Conservation (phyloP, 2,888 invertebrate genomes). For the Tholera decimalis region DNA sequence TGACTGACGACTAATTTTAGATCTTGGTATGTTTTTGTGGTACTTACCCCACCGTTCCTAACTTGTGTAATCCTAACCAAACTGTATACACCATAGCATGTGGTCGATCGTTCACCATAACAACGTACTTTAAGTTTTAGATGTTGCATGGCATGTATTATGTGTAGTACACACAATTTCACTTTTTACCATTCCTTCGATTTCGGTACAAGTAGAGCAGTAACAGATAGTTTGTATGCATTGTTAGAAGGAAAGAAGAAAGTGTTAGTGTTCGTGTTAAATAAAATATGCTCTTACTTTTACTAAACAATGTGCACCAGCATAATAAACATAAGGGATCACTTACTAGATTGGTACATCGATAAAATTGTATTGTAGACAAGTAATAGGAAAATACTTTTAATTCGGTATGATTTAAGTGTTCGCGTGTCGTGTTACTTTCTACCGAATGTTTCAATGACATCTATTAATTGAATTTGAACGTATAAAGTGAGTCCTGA, state of each 20-base stretch:
- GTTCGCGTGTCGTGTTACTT: conserved; percentile 53
- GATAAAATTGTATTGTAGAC: conserved; percentile 32
- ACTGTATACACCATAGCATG: conserved; percentile 44
- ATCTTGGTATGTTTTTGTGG: conserved; percentile 23
- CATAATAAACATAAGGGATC: conserved; percentile 23
- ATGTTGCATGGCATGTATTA: conserved; percentile 64
- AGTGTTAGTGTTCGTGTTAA: conserved; percentile 44
- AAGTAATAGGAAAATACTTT: conserved; percentile 31
- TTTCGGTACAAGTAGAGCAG: conserved; percentile 60
- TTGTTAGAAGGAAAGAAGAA: conserved; percentile 57
- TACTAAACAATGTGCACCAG: conserved; percentile 32
- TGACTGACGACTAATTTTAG: neutral
- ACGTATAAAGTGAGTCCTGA: neutral
- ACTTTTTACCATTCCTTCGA: conserved; percentile 61
- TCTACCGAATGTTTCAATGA: conserved; percentile 22
- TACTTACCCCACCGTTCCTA: neutral
- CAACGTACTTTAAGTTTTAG: conserved; percentile 44
- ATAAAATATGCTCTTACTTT: conserved; percentile 52
- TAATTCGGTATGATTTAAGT: conserved; percentile 40
- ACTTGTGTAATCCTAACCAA: conserved; percentile 38
- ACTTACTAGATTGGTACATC: conserved; percentile 25
- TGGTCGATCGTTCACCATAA: conserved; percentile 51
- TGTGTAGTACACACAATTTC: conserved; percentile 52
- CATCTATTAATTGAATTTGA: conserved; percentile 1
- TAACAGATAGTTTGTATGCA: conserved; percentile 56